Base-by-base conservation (phyloP, 2,113 vertebrate genomes). In the Columba janthina region DNA sequence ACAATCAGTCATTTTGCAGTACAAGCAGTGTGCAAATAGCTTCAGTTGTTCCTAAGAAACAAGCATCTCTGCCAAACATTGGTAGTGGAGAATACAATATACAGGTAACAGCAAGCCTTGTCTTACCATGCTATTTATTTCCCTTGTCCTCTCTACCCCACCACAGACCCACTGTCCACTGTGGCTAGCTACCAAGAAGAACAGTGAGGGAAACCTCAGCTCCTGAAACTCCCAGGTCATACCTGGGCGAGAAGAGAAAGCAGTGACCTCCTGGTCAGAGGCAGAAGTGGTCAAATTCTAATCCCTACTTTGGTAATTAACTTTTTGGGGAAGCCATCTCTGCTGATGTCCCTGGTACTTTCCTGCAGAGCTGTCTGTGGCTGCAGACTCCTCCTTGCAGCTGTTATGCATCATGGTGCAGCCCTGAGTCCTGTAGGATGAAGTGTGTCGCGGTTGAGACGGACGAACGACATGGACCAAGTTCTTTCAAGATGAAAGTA, bases 31-130 rank as follows among this genome's bases (percentile, higher is more conserved):
- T 84, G 38, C 80, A 92, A 65, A 86, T 84, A 89, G 44, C 76
- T 92, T 91, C 14, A 74, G 34, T 81, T 36, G 21, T 78, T 95
- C 84, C 60, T 81, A 87, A 84, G 93, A 93, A 94, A 86, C n/a
- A 86, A 73, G 70, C 5, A 20, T 50, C 34, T 74, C 56, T 77
- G 36, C 31, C 76, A 66, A 84, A 29, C 56, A 56, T 80, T 74
- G 77, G 42, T 54, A 71, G 76, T 7, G 25, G 17, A 74, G 51
- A 71, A 67, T 34, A 51, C 76, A 77, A 46, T 46, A 19, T 10
- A 46, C 9, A 60, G 56, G 51, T 91, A 81, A 51, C 38, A 87
- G 42, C 76, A 84, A 87, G 19, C 42, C 51, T 74, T 77, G 77
- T 28, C 7, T 70, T 86, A 54, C 36, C 34, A 28, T 2, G 1